Base-by-base conservation (phyloP, 2,797 vertebrate species). In the Prunella strophiata region DNA sequence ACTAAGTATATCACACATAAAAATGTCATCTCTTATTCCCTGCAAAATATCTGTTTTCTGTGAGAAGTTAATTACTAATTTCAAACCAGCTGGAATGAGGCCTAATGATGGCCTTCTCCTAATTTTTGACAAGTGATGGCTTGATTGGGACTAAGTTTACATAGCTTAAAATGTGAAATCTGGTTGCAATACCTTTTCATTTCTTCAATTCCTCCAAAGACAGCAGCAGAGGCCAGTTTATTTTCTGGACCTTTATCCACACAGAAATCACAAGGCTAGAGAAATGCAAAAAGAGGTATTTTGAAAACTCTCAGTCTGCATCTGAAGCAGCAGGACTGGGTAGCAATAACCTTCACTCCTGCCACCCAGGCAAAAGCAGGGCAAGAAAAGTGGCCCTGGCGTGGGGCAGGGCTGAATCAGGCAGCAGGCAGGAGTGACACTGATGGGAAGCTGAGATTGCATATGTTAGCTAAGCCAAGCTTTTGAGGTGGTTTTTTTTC, bases 61-160 rank as follows among this genome's bases (percentile, higher is more conserved):
- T 92, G 80, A 86, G 65, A 88, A 97, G 93, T 95, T 97, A 97
- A 97, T 97, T 96, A 89, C 89, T 93, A 91, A 88, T 82, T 97
- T 97, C 63, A 16, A 94, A 96, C 70, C 55, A 91, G 82, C 72
- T 91, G 91, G 97, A 96, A 94, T 91, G 36, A 96, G 92, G 90
- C 74, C 87, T 96, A 96, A 96, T 96, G 80, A 94, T 94, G 67
- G 91, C 89, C 83, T 93, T 91, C 94, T 94, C 93, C 94, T 94
- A 89, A 88, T 96, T 92, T 92, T 89, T 96, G 93, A 97, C 91
- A 97, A 95, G 76, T 72, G 91, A 91, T 80, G 87, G 81, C 91
- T 84, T 93, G 89, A 80, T 92, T 94, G 58, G 58, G 75, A 77
- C 55, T 94, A 93, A 93, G 94, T 96, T 96, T 94, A 83, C 78